Evolutionary conservation across 2,797 vertebrate genomes (phyloP).

Genomic region (Polyboroides typus): DNA sequence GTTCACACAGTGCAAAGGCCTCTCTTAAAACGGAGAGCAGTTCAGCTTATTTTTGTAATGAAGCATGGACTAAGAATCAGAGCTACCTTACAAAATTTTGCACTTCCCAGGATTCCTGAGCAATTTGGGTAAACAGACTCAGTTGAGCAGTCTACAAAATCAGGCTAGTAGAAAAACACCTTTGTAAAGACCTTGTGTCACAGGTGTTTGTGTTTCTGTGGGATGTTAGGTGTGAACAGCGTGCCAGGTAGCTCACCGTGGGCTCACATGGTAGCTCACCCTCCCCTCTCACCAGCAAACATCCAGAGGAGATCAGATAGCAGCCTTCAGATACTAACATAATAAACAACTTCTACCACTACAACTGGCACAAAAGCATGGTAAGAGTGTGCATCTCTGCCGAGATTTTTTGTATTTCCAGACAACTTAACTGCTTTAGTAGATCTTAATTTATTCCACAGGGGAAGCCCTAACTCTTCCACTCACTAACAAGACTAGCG

Average conservation of each 20-base stretch:
- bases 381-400: background rate
- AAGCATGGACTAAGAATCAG: background rate
- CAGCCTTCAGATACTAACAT: background rate
- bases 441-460: background rate
- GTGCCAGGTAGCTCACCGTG: background rate
- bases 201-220: accelerated
- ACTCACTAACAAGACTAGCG: background rate
- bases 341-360: background rate
- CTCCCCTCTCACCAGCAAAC: background rate
- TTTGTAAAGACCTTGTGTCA: background rate
- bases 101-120: background rate
- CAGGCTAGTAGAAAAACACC: background rate
- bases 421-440: background rate
- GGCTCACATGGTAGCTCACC: accelerated
- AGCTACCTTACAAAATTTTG: background rate
- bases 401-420: background rate
- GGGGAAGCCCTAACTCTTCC: background rate
- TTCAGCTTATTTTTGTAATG: background rate
- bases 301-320: background rate
- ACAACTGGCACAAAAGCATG: background rate
- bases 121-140: background rate
- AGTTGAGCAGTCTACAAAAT: background rate
- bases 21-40: background rate
- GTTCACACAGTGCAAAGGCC: background rate
- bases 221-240: background rate